phyloP scores from a whole-genome alignment of 2,113 vertebrate genomes.

The Delphinus delphis region DNA sequence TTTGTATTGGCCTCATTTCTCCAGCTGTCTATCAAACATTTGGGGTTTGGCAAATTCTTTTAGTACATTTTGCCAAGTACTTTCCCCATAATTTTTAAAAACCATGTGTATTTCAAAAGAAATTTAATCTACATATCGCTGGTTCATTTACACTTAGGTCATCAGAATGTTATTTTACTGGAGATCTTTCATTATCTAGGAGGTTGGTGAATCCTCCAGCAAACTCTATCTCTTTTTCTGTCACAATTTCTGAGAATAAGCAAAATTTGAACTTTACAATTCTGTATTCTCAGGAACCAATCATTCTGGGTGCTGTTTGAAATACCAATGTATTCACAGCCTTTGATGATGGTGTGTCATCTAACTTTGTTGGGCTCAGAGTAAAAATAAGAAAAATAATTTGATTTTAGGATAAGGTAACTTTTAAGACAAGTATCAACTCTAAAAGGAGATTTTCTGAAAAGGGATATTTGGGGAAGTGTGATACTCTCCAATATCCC shows the following conservation, averaged over 20 bases:
- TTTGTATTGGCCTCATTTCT: background rate
- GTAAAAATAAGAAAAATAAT: background rate
- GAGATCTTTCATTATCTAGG: background rate
- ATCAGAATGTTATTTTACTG: background rate
- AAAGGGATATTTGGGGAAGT: background rate
- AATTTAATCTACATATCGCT: background rate
- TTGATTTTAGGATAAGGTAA: background rate
- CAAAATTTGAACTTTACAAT: background rate
- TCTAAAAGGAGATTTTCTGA: background rate
- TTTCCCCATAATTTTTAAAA: background rate
- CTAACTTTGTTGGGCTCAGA: background rate
- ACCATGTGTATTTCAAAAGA: background rate
- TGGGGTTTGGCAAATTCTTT: conserved; percentile 2
- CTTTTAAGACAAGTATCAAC: background rate
- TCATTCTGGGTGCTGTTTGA: background rate
- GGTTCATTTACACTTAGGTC: conserved; percentile 21
- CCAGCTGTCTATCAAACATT: background rate
- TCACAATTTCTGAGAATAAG: background rate
- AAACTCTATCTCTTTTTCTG: background rate
- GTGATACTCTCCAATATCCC: background rate
- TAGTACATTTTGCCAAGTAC: background rate
- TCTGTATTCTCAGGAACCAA: background rate
- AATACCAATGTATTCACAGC: background rate
- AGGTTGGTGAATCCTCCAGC: background rate
- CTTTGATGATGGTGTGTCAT: background rate